A percentile compares a stretch with the other conserved stretches of the same genome.
Conservation (phyloP, 2,113 vertebrate species). For the Zosterops lateralis region DNA sequence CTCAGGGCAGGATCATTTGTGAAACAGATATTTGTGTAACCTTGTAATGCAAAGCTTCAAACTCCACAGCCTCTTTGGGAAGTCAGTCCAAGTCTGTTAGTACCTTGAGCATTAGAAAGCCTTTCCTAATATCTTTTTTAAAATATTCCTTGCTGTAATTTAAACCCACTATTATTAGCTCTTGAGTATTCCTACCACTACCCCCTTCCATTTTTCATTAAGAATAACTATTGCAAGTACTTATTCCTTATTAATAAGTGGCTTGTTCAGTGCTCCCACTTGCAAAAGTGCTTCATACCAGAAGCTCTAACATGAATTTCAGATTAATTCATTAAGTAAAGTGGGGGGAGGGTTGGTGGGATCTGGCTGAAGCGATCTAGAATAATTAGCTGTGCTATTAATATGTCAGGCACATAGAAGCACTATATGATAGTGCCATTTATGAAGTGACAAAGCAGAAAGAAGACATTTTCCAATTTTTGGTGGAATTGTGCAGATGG, state of each 20-base stretch:
- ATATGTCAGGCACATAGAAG: background rate
- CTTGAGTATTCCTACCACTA: background rate
- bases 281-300: background rate
- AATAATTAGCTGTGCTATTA: background rate
- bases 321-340: constrained; percentile 1
- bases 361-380: background rate
- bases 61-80: background rate
- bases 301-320: background rate
- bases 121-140: background rate
- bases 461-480: background rate
- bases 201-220: constrained; percentile 21
- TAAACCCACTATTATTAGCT: constrained; percentile 1
- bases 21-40: background rate
- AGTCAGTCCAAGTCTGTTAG: background rate
- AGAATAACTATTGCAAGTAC: background rate
- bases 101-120: background rate
- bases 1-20: background rate
- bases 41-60: background rate
- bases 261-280: constrained; percentile 13
- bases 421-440: background rate
- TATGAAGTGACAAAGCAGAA: background rate
- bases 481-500: background rate
- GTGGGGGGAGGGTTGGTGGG: background rate
- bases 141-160: constrained; percentile 2
- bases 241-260: constrained; percentile 13